Percentiles rank a stretch among this genome's conserved stretches.
Conservation (phyloP, 2,888 invertebrate genomes). For the Drosophila paranaensis region DNA sequence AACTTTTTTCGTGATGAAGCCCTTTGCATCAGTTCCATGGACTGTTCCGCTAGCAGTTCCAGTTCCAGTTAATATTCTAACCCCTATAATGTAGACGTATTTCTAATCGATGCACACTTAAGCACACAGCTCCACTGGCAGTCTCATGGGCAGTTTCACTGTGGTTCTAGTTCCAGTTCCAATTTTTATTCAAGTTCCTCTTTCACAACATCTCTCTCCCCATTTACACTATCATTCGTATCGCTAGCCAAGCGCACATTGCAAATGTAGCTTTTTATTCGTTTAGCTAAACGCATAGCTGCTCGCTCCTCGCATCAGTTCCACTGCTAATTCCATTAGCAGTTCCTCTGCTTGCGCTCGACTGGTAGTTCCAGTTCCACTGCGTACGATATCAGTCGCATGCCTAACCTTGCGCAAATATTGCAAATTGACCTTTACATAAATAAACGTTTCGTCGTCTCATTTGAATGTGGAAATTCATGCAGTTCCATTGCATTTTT, state of each 20-base stretch:
- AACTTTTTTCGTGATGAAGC: not conserved
- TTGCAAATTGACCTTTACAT: conserved; percentile 76
- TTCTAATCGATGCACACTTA: not conserved
- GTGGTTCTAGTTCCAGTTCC: not conserved
- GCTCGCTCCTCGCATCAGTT: not conserved
- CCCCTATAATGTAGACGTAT: not conserved
- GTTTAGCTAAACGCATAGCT: not conserved
- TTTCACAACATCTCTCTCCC: too few species aligned
- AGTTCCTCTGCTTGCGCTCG: not conserved
- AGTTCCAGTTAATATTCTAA: not conserved
- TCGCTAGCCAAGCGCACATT: not conserved
- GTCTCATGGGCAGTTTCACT: not conserved
- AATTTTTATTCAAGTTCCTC: not conserved
- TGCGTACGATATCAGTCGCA: conserved; percentile 15
- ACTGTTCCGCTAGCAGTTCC: conserved; percentile 4
- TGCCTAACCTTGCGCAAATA: conserved; percentile 76
- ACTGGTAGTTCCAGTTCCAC: not conserved
- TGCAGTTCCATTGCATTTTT: conserved; percentile 32
- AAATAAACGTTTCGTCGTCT: conserved; percentile 56
- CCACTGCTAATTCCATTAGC: not conserved
- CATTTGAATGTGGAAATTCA: conserved; percentile 56
- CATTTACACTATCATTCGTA: not conserved
- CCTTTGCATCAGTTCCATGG: not conserved
- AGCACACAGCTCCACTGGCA: not conserved
- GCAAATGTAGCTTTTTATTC: not conserved